Base-by-base conservation (phyloP, 2,888 invertebrate species). In the Sicus ferrugineus region DNA sequence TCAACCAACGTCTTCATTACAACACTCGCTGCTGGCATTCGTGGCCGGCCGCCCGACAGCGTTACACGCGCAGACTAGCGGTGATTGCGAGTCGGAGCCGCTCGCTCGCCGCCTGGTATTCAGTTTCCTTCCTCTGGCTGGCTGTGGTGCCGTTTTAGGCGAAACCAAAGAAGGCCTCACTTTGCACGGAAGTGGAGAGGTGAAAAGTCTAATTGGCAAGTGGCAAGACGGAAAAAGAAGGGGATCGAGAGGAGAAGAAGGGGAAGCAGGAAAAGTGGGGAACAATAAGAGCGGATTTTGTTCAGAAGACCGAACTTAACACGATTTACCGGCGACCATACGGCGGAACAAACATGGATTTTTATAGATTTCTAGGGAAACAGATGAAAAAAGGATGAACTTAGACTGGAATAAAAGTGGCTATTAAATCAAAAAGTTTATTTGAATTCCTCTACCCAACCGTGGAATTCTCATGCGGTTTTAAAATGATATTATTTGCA, bases 181-280 rank as follows among this genome's bases (percentile, higher is more conserved):
- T 26, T 26, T 16, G 26, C 14, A 28, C 42, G 48, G 46, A 59
- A 63, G 38, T 38, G 59, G 50, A 66, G 54, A 66, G 48, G 63
- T 70, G 70, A 70, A 67, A 70, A 63, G 63, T 46, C 67, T 63
- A 70, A 70, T 63, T 70, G 56, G 58, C 58, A 34, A 62, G 48
- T 11, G 19, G 50, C 30, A 48, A 50, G 48, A 4, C 52, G 48
- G 48, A n/a, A 48, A n/a, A 31, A 21, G 23, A 34, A 26, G 42
- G 3, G 5, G 42, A 9, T 9, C 16, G n/a, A 42, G 5, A 4
- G 11, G 23, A 54, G 0, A 23, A 28, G 21, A 52, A 21, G 4
- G 21, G 19, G 21, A 50, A 50, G 7, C n/a, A 50, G 19, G 7
- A 54, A 14, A 28, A 46, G 4, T n/a, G 19, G n/a, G 3, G 19